Evolutionary conservation across 1,140 invertebrate genomes (phyloP).

Genomic region (Calliphora vicina): DNA sequence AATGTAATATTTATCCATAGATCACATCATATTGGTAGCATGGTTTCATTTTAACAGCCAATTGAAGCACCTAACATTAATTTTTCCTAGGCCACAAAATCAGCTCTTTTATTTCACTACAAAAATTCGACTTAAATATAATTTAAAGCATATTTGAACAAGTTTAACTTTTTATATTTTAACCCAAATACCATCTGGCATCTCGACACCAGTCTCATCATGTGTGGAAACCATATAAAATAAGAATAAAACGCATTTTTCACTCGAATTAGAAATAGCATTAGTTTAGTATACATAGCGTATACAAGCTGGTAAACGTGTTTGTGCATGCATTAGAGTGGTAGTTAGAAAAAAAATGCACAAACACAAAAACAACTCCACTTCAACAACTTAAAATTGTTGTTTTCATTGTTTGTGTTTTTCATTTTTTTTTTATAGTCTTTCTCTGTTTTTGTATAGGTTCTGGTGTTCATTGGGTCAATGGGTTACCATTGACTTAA

Average conservation of each 20-base stretch:
- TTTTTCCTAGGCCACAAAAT: too few species aligned
- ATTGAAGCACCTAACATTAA: too few species aligned
- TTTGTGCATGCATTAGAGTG: not conserved
- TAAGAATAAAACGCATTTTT: not conserved
- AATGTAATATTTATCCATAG: too few species aligned
- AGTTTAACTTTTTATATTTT: too few species aligned
- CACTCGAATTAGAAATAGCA: not conserved
- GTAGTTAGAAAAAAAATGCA: not conserved
- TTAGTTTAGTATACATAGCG: not conserved
- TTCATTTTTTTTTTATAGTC: not conserved
- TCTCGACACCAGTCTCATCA: not conserved
- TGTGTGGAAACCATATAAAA: not conserved
- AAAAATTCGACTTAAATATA: too few species aligned
- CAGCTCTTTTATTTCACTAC: too few species aligned
- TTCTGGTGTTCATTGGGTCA: constrained; percentile 27
- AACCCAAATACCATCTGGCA: not conserved
- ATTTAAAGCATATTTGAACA: too few species aligned
- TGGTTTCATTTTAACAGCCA: too few species aligned
- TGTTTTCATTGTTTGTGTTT: not conserved
- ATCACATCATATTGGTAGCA: too few species aligned
- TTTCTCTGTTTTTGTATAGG: not conserved
- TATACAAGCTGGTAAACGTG: not conserved
- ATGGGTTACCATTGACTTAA: constrained; percentile 35
- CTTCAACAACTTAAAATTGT: not conserved
- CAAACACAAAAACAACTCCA: not conserved